A percentile compares a stretch with the other conserved stretches of the same genome.
Evolutionary conservation across 2,888 invertebrate genomes (phyloP).

Genomic region (Catocala sponsa): DNA sequence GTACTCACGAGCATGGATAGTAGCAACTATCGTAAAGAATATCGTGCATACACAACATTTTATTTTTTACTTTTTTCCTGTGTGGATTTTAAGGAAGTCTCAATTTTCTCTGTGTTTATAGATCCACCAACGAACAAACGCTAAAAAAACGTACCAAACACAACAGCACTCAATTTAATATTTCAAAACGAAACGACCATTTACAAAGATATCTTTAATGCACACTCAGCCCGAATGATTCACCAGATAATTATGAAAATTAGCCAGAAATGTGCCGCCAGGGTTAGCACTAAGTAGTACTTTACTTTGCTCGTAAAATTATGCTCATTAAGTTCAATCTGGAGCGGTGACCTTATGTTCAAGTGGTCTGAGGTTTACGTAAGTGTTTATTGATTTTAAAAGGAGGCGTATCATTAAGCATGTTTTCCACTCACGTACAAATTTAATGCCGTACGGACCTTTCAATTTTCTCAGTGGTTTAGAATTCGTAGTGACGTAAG

Average conservation of each 20-base stretch:
- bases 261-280: conserved; percentile 23
- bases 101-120: no score
- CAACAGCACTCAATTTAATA: conserved; percentile 5
- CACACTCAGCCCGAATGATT: conserved; percentile 1
- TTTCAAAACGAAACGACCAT: not conserved
- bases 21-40: no score
- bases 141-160: no score
- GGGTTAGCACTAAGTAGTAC: conserved; percentile 16
- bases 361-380: not conserved
- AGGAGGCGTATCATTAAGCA: not conserved
- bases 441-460: no score
- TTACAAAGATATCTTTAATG: not conserved
- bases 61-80: no score
- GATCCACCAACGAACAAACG: no score
- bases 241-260: conserved; percentile 16
- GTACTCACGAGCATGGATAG: no score
- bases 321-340: conserved; percentile 20
- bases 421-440: no score
- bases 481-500: no score
- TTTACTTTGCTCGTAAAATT: conserved; percentile 25
- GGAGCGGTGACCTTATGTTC: conserved; percentile 12
- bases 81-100: no score
- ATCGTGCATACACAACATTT: no score
- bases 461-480: no score
- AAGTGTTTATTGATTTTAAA: conserved; percentile 4